Evolutionary conservation across 2,113 vertebrate genomes (phyloP).

Genomic region (Dipodomys merriami): DNA sequence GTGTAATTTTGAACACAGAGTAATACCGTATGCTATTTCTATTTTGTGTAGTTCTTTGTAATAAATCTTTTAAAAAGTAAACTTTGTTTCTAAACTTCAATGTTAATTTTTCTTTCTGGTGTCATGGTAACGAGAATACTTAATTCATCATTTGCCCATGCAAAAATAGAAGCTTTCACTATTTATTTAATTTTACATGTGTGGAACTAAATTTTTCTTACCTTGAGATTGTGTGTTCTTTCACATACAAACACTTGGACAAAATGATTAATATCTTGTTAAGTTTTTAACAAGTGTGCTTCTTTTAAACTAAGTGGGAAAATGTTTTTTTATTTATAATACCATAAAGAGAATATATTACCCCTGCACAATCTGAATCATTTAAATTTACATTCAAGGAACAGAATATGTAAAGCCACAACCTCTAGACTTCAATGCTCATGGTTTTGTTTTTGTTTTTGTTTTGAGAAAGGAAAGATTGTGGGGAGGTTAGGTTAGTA

Average conservation of each 20-base stretch:
- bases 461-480: neutral
- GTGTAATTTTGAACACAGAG: neutral
- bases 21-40: neutral
- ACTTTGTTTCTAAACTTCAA: neutral
- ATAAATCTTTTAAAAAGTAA: neutral
- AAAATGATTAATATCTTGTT: neutral
- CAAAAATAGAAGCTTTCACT: too few species aligned
- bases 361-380: neutral
- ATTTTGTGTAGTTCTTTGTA: neutral
- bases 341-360: neutral
- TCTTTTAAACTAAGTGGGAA: neutral
- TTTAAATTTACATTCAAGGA: neutral
- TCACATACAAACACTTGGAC: neutral
- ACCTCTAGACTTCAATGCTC: neutral
- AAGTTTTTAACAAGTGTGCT: neutral
- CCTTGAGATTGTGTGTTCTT: neutral
- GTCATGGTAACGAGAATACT: neutral
- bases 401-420: neutral
- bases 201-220: neutral
- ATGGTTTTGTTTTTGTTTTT: neutral
- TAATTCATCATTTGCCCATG: too few species aligned
- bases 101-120: neutral
- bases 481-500: neutral
- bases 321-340: neutral
- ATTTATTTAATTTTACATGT: too few species aligned